These are phyloP conservation scores for Chrysaora quinquecirrha DNA, from an alignment of 30 jellyfish, hydroid and myxozoan genomes.

Conservation along the genomic window DNA sequence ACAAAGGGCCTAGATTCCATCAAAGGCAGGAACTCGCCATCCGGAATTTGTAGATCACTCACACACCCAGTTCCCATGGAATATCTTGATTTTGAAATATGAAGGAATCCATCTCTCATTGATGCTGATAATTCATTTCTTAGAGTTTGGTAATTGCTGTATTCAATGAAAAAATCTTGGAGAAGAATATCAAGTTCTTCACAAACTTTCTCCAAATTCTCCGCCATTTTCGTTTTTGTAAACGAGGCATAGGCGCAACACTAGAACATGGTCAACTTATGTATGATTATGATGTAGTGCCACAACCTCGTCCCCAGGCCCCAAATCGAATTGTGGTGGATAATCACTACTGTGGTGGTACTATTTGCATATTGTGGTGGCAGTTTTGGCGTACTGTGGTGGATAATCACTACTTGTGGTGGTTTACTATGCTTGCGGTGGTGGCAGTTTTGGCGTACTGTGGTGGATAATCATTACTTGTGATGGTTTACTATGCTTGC, in stretches of 20 bases:
- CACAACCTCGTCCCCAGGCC: no score
- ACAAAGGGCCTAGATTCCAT: constrained; percentile 7
- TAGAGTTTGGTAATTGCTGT: constrained; percentile 30
- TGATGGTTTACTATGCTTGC: no score
- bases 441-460: no score
- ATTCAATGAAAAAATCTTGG: constrained; percentile 27
- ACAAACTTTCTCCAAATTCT: constrained; percentile 11
- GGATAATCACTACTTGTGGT: no score
- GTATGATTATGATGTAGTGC: not conserved
- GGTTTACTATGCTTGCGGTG: no score
- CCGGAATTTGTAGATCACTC: constrained; percentile 78
- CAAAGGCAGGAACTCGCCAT: constrained; percentile 40
- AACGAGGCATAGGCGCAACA: no score
- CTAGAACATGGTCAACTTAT: not conserved
- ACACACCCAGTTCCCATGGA: constrained; percentile 54
- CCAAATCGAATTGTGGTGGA: no score
- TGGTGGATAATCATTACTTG: no score
- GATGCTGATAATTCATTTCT: constrained; percentile 1
- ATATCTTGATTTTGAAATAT: constrained; percentile 61
- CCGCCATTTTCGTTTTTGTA: no score
- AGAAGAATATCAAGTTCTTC: constrained; percentile 24
- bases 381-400: no score
- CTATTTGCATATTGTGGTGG: no score
- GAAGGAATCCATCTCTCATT: constrained; percentile 53
- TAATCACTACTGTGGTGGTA: no score